Percentiles rank a stretch among this genome's conserved stretches.
phyloP scores from a whole-genome alignment of 2,888 invertebrate genomes.

The Sarcophaga subvicina region DNA sequence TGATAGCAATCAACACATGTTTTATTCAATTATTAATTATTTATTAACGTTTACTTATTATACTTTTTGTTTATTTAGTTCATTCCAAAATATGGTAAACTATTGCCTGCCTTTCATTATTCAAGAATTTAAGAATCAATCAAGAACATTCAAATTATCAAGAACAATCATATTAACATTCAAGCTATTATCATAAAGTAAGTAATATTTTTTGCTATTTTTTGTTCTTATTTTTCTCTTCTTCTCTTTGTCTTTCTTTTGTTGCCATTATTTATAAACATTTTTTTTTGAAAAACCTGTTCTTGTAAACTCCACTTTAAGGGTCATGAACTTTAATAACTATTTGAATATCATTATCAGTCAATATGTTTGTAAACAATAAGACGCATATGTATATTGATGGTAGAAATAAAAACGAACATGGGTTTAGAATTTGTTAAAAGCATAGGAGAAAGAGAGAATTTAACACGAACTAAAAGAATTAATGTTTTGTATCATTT shows the following conservation, averaged over 20 bases:
- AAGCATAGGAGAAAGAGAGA: too few species aligned
- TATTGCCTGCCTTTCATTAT: not conserved
- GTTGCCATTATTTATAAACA: not conserved
- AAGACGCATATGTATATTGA: not conserved
- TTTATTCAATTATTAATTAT: not conserved
- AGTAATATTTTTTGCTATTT: constrained; percentile 18
- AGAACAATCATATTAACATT: not conserved
- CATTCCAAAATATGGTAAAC: not conserved
- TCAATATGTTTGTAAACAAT: constrained; percentile 13
- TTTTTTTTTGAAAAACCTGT: constrained; percentile 22
- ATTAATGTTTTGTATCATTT: too few species aligned
- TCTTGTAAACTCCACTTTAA: constrained; percentile 13
- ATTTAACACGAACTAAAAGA: too few species aligned
- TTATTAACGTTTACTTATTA: not conserved
- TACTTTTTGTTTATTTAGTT: not conserved
- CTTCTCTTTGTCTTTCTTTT: constrained; percentile 40
- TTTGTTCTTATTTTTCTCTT: not conserved
- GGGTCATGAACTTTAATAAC: constrained; percentile 49
- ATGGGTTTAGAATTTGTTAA: too few species aligned
- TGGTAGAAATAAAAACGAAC: too few species aligned
- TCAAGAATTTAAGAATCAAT: not conserved
- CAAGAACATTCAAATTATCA: not conserved
- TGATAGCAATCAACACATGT: not conserved
- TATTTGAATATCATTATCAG: not conserved
- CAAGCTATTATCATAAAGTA: not conserved